A percentile compares a stretch with the other conserved stretches of the same genome.
phyloP scores from a whole-genome alignment of 2,113 vertebrate species.

The Cyphomyrus discorhynchus region DNA sequence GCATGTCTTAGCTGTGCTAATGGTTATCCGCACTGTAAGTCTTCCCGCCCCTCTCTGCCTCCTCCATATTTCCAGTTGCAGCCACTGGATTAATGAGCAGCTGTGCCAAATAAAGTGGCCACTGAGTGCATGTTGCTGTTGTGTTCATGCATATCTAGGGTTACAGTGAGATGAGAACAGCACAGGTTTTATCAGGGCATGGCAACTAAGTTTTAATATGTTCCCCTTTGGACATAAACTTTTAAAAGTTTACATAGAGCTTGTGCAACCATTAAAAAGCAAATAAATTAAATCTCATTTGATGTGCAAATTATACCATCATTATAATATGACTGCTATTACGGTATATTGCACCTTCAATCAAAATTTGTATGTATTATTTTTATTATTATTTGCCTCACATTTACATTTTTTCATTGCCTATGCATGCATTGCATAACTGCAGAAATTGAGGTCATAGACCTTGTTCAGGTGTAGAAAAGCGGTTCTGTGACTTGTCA shows the following conservation, averaged over 20 bases:
- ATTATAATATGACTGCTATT: not conserved
- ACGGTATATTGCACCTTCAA: not conserved
- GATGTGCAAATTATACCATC: not conserved
- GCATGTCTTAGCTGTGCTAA: not conserved
- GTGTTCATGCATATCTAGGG: not conserved
- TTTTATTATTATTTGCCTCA: not conserved
- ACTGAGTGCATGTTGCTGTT: not conserved
- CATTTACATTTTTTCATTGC: not conserved
- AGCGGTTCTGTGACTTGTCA: not conserved
- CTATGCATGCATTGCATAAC: not conserved
- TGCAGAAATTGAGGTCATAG: not conserved
- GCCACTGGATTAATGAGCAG: not conserved
- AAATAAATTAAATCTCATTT: not conserved
- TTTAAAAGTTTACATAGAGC: not conserved
- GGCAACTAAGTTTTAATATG: not conserved
- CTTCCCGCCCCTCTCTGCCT: not conserved
- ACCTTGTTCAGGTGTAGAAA: not conserved
- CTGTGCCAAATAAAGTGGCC: not conserved
- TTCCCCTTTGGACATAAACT: not conserved
- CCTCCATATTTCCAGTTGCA: not conserved
- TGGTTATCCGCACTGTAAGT: not conserved
- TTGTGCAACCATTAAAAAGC: not conserved
- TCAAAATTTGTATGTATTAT: not conserved
- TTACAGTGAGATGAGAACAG: not conserved
- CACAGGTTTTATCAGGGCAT: not conserved